These are phyloP conservation scores for Damaliscus lunatus DNA, from an alignment of 2,113 vertebrate species.

Conservation along the genomic window DNA sequence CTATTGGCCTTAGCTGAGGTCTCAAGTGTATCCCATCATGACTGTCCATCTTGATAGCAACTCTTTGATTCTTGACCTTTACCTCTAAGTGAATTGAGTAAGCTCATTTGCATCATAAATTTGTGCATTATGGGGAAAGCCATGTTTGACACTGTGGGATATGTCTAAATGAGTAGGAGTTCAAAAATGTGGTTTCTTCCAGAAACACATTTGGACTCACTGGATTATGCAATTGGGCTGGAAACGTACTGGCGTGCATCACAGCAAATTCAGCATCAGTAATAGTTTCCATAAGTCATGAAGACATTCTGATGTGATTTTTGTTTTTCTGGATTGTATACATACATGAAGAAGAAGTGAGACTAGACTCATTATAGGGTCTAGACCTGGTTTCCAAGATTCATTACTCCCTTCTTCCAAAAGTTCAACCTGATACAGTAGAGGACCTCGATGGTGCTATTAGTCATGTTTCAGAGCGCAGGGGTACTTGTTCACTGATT, in stretches of 20 bases:
- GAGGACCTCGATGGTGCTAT: not conserved
- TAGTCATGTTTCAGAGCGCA: not conserved
- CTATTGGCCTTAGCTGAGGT: not conserved
- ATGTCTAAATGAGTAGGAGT: not conserved
- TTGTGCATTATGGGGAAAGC: not conserved
- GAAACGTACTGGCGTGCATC: not conserved
- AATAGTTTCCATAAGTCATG: not conserved
- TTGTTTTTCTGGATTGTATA: not conserved
- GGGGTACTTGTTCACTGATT: not conserved
- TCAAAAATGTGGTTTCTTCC: not conserved
- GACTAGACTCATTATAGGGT: not conserved
- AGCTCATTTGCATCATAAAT: not conserved
- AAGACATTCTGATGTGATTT: not conserved
- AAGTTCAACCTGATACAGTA: not conserved
- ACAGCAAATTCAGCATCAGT: not conserved
- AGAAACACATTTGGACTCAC: not conserved
- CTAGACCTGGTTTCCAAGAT: not conserved
- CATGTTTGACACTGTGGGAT: not conserved
- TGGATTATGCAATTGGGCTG: not conserved
- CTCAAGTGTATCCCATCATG: not conserved
- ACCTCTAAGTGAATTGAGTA: not conserved
- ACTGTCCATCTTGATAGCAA: not conserved
- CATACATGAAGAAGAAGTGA: not conserved
- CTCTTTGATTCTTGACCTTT: not conserved
- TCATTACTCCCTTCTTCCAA: not conserved